A percentile compares a stretch with the other conserved stretches of the same genome.
Evolutionary conservation across 2,888 invertebrate genomes (phyloP).

Genomic region (Melinaea marsaeus): DNA sequence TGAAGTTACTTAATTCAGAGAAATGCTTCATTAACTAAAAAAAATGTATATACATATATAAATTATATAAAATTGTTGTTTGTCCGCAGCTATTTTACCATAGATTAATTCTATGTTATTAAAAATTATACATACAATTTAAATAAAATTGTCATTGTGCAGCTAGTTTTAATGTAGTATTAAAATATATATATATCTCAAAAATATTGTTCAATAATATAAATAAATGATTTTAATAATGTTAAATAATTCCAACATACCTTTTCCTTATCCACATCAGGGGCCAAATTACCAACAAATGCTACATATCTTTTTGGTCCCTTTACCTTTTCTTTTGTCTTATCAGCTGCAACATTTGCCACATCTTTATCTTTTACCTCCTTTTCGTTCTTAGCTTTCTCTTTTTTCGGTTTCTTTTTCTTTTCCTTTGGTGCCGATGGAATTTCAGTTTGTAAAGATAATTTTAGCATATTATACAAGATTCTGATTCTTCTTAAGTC

Average conservation of each 20-base stretch:
- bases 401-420: conserved; percentile 15
- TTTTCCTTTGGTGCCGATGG: conserved; percentile 26
- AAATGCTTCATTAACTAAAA: conserved; percentile 62
- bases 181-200: neutral
- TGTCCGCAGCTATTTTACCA: too few relatives aligned
- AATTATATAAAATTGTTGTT: too few relatives aligned
- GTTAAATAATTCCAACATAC: conserved; percentile 37
- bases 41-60: neutral
- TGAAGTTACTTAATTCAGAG: conserved; percentile 52
- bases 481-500: conserved; percentile 60
- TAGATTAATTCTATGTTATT: too few relatives aligned
- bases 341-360: conserved; percentile 22
- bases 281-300: conserved; percentile 67
- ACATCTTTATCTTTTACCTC: conserved; percentile 22
- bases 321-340: conserved; percentile 42
- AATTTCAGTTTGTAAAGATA: conserved; percentile 33
- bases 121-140: too few relatives aligned
- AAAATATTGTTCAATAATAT: neutral
- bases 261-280: conserved; percentile 54
- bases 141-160: too few relatives aligned
- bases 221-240: conserved; percentile 8
- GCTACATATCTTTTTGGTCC: conserved; percentile 71
- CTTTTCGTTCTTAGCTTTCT: conserved; percentile 18
- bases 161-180: too few relatives aligned
- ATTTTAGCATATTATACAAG: conserved; percentile 62